Evolutionary conservation across 1,140 invertebrate genomes (phyloP).

Genomic region (Thalassaphorura encarpata): DNA sequence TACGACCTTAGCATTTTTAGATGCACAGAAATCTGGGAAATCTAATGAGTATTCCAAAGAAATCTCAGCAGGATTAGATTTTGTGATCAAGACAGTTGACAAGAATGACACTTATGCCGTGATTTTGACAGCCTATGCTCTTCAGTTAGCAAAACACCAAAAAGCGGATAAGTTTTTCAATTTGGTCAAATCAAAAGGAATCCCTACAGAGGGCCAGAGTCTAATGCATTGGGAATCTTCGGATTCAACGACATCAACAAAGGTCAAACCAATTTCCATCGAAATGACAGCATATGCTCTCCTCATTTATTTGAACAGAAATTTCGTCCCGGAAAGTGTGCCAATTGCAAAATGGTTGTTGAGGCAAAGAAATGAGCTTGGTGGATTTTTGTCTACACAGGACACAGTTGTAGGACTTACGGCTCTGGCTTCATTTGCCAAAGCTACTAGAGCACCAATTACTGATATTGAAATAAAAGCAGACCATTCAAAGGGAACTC

Average conservation of each 20-base stretch:
- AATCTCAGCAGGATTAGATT: slow-evolving; percentile 61
- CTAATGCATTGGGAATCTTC: too few relatives aligned
- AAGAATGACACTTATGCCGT: slow-evolving; percentile 68
- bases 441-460: not conserved
- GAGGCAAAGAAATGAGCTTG: slow-evolving; percentile 62
- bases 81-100: slow-evolving; percentile 44
- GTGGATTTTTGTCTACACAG: slow-evolving; percentile 71
- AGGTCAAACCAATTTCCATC: slow-evolving; percentile 45
- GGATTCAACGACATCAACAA: too few relatives aligned
- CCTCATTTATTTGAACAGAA: slow-evolving; percentile 52
- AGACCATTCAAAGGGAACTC: not conserved
- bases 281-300: slow-evolving; percentile 78
- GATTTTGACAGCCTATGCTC: slow-evolving; percentile 58
- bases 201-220: too few relatives aligned
- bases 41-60: slow-evolving; percentile 51
- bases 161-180: not conserved
- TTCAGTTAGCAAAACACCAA: slow-evolving; percentile 51
- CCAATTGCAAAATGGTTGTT: slow-evolving; percentile 77
- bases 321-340: slow-evolving; percentile 55
- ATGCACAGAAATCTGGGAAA: not conserved
- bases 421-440: slow-evolving; percentile 17
- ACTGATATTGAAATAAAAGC: slow-evolving; percentile 6
- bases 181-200: not conserved
- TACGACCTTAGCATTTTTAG: slow-evolving; percentile 5
- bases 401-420: slow-evolving; percentile 34